Percentiles rank a stretch among this genome's conserved stretches.
Conservation (phyloP, 2,888 invertebrate genomes). For the Coenonympha glycerion region DNA sequence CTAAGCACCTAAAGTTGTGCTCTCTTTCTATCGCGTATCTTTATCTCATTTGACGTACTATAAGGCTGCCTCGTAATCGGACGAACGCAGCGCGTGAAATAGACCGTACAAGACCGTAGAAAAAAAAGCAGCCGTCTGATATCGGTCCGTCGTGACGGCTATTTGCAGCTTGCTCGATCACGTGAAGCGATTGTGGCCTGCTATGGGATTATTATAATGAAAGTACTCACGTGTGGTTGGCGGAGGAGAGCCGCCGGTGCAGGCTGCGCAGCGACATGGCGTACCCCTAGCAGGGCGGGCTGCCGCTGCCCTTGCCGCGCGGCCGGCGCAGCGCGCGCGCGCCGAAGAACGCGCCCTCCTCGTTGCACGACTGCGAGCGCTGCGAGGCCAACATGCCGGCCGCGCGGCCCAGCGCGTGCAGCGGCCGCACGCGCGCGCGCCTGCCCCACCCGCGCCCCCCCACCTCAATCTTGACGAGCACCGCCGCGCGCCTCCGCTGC, state of each 20-base stretch:
- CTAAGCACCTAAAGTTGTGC: no score
- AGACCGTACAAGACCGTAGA: no score
- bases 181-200: no score
- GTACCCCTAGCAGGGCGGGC: conserved; percentile 78
- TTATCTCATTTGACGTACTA: no score
- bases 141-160: no score
- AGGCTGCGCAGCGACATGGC: conserved; percentile 81
- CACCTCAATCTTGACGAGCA: conserved; percentile 47
- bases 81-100: no score
- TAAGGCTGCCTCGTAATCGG: no score
- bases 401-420: conserved; percentile 68
- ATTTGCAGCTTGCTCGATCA: no score
- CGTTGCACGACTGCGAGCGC: conserved; percentile 74
- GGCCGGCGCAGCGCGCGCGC: conserved; percentile 75
- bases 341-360: conserved; percentile 74
- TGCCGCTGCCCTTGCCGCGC: conserved; percentile 75
- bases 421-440: conserved; percentile 73
- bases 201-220: no score
- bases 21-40: no score
- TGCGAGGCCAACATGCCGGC: conserved; percentile 72
- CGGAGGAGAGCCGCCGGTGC: conserved; percentile 78
- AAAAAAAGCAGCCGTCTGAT: no score
- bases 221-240: conserved; percentile 76
- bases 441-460: conserved; percentile 72
- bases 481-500: not conserved